These are phyloP conservation scores for Coptotermes formosanus DNA, from an alignment of 1,140 invertebrate genomes.

Conservation along the genomic window DNA sequence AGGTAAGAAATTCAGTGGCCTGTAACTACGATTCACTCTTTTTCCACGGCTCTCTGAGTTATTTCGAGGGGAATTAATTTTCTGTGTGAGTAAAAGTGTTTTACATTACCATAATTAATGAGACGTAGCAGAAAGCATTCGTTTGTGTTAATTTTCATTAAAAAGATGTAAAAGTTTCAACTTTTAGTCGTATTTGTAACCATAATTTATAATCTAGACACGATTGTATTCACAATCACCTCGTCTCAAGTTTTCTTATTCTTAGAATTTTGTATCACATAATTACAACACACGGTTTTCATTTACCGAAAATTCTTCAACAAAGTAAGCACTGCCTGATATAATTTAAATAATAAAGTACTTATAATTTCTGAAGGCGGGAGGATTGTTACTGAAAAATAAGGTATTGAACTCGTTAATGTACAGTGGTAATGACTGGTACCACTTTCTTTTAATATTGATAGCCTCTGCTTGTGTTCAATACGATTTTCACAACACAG, in stretches of 20 bases:
- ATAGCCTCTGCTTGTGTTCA: no score
- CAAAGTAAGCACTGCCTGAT: neutral
- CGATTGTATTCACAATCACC: neutral
- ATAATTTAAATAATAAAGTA: neutral
- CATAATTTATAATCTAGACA: neutral
- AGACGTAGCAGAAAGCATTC: neutral
- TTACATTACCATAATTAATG: conserved; percentile 7
- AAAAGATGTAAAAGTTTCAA: neutral
- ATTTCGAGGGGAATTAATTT: conserved; percentile 19
- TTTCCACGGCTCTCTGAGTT: neutral
- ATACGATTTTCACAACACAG: no score
- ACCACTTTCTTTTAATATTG: no score
- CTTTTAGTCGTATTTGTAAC: neutral
- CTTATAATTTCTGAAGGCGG: no score
- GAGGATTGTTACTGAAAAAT: no score
- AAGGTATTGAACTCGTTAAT: no score
- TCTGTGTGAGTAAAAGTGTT: neutral
- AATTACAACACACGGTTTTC: neutral
- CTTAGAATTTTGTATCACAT: neutral
- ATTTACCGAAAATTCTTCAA: neutral
- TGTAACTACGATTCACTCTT: neutral
- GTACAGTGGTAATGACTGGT: no score
- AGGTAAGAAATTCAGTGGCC: neutral
- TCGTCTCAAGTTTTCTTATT: neutral
- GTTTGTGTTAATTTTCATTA: conserved; percentile 15